These are phyloP conservation scores for Brachylomia viminalis DNA, from an alignment of 2,888 invertebrate species.

Conservation along the genomic window DNA sequence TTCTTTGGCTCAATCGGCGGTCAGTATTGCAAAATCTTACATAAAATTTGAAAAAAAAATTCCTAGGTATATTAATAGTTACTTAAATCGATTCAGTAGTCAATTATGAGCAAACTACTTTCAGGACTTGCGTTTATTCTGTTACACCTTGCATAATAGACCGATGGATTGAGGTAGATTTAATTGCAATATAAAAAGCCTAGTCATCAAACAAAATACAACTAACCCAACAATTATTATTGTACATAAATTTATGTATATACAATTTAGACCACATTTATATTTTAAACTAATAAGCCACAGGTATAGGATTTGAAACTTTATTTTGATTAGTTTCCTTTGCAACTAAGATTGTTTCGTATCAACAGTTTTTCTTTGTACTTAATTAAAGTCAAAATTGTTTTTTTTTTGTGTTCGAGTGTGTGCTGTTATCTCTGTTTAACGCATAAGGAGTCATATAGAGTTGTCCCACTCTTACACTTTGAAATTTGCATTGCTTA, in stretches of 20 bases:
- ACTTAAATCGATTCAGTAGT: too few species aligned
- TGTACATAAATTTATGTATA: conserved; percentile 30
- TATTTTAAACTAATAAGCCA: conserved; percentile 37
- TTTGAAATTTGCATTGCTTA: neutral
- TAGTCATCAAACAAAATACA: conserved; percentile 1
- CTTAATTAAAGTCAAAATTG: too few species aligned
- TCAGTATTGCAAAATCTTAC: too few species aligned
- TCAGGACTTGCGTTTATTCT: too few species aligned
- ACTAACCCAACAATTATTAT: conserved; percentile 3
- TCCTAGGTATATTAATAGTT: too few species aligned
- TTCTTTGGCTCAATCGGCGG: too few species aligned
- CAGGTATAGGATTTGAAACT: conserved; percentile 23
- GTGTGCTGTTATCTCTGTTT: neutral
- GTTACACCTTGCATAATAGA: too few species aligned
- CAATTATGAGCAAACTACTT: too few species aligned
- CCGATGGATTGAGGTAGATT: conserved; percentile 49
- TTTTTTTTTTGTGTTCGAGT: neutral
- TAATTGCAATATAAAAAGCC: conserved; percentile 7
- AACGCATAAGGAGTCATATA: neutral
- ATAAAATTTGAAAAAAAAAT: too few species aligned
- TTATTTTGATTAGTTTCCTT: conserved; percentile 26
- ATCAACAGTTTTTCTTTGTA: too few species aligned
- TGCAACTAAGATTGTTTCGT: conserved; percentile 20
- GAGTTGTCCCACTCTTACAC: neutral
- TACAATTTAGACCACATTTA: conserved; percentile 45